Base-by-base conservation (phyloP, 2,113 vertebrate genomes). In the Neogobius melanostomus region DNA sequence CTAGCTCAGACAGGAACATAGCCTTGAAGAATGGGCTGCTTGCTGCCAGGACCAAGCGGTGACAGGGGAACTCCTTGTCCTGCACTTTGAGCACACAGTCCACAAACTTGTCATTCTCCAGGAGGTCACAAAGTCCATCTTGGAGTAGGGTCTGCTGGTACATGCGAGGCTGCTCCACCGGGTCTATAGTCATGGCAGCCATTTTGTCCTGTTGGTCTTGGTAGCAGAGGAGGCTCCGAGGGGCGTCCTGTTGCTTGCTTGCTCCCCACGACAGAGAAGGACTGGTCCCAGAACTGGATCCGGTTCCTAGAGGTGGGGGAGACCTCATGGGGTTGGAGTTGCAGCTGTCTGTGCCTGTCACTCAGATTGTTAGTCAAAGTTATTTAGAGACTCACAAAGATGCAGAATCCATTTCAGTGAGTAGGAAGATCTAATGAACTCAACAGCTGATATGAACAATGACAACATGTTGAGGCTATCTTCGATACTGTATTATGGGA, bases 61-160 rank as follows among this genome's bases (percentile, higher is more conserved):
- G 97, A 81, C 97, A 98, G 0, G 95, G 97, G 66, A 98, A 96
- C 81, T 96, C 94, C 57, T 93, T 93, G 69, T 93, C 95, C 6
- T 94, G 93, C 42, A 95, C 93, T 75, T 95, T 96, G 21, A 98
- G 91, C 49, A 97, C 89, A 0, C 97, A 98, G 82, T 98, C 97
- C 69, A 98, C 93, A 76, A 98, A 97, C 84, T 94, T 97, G 54
- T 93, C 92, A 57, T 95, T 95, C 86, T 98, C 96, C 83, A 98
- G 69, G 85, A 98, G 94, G 79, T 98, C 96, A 70, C 95, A 96
- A 64, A 98, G 91, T n/a, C 97, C 97, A 0, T 97, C 96, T 85
- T 98, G 97, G 64, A 98, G 95, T n/a, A 98, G 91, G 0, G 95
- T 97, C 88, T 97, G 96, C 80, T 98, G 97, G 92, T 98, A 98